These are phyloP conservation scores for Nasonovia ribisnigri DNA, from an alignment of 2,888 invertebrate genomes.

Conservation along the genomic window DNA sequence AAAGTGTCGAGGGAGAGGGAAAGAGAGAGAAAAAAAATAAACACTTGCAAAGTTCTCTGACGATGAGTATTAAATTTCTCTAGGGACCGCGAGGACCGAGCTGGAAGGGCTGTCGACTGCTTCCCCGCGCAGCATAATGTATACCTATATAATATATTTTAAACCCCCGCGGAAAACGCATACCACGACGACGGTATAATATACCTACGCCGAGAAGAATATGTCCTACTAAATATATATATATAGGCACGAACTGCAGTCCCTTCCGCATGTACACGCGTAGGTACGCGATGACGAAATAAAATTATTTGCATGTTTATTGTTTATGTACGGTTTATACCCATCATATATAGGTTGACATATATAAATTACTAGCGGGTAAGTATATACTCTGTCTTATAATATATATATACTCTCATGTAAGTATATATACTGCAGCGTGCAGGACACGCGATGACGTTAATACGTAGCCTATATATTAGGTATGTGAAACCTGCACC, in stretches of 20 bases:
- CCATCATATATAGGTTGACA: background rate
- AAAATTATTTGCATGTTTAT: background rate
- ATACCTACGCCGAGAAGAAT: background rate
- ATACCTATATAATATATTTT: background rate
- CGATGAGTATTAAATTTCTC: slow-evolving; percentile 41
- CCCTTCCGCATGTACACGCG: background rate
- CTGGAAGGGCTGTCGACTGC: background rate
- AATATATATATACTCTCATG: background rate
- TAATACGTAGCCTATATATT: background rate
- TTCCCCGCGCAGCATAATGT: background rate
- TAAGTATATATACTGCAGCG: background rate
- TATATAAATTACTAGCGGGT: background rate
- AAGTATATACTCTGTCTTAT: background rate
- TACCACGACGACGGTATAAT: background rate
- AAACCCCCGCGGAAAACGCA: background rate
- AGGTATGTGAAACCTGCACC: background rate
- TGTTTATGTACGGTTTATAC: background rate
- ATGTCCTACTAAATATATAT: background rate
- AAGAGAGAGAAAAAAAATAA: slow-evolving; percentile 15
- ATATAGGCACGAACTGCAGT: background rate
- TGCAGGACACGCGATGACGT: background rate
- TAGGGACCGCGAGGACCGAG: slow-evolving; percentile 3
- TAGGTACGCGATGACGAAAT: background rate
- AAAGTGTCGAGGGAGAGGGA: background rate
- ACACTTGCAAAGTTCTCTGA: slow-evolving; percentile 28